Evolutionary conservation across 2,888 invertebrate genomes (phyloP), one percentile per base, ranked within the genome.

Genomic region (Drosophila planitibia): DNA sequence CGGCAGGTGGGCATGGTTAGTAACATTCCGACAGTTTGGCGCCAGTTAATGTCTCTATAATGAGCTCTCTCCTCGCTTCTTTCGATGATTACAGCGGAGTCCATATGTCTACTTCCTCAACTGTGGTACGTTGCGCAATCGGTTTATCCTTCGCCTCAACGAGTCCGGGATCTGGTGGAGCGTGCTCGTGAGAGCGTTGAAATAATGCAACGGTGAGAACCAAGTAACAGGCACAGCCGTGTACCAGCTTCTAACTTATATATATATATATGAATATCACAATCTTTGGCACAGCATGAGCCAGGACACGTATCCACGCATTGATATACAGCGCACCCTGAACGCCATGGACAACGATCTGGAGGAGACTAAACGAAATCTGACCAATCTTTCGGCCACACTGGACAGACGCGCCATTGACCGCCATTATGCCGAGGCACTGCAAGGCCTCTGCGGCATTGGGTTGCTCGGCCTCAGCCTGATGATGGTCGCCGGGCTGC

Each of bases 321-420:
- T 93, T 64, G 93, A 93, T 75, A 91, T 93, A 16, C 91, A 90
- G 64, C 86, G 91, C 73, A 92, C 91, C 1, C 81, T 93, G 58
- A 92, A 91, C 41, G 90, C 91, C 74, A 93, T 93, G 91, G 92
- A 92, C 68, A 91, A 90, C 67, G 93, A 93, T 77, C 84, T 93
- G 65, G 92, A 93, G 78, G 93, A 92, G 81, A 93, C 93, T 16
- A 93, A 92, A 79, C 91, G 91, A 61, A 93, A 93, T 85, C 79
- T 93, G 49, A 93, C 94, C n/a, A 95, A 91, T 39, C 83, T 94
- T 12, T 92, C 95, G 32, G 95, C 96, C 22, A 95, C 96, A 70
- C 95, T 98, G 53, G 97, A 98, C 93, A 97, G 98, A 91, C 96
- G 96, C 85, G 95, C 95, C 83, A 95, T 98, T 82, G 96, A 98